Conservation (phyloP, 2,797 vertebrate species). For the Luscinia megarhynchos region DNA sequence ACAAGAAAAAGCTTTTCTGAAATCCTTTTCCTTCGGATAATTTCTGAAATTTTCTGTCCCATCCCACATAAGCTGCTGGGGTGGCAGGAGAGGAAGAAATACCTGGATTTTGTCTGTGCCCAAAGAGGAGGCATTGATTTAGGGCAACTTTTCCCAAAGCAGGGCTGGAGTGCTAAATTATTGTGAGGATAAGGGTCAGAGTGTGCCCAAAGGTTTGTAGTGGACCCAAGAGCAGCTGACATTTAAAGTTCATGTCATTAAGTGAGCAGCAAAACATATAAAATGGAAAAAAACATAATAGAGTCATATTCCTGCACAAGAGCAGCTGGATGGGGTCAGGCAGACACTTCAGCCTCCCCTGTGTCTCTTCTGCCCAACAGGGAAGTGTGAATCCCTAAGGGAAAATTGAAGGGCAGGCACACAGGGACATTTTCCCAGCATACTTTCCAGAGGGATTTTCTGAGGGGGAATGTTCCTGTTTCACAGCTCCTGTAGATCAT, state of each 20-base stretch:
- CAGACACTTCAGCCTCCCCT: neutral
- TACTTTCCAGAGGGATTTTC: neutral
- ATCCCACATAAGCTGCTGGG: neutral
- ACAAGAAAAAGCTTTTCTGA: neutral
- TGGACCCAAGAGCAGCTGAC: neutral
- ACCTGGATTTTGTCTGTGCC: neutral
- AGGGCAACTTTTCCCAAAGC: neutral
- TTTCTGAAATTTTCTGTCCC: neutral
- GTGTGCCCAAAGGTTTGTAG: neutral
- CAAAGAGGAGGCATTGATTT: neutral
- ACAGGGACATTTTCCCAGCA: neutral
- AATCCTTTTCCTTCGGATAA: neutral
- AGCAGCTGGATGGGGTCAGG: neutral
- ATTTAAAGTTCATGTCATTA: slow-evolving; percentile 2
- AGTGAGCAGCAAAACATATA: neutral
- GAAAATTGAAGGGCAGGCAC: neutral
- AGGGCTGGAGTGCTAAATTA: neutral
- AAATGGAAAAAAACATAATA: neutral
- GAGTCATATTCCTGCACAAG: neutral
- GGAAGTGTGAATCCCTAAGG: neutral
- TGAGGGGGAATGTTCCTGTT: fast-evolving
- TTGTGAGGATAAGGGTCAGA: neutral
- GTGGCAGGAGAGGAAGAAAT: neutral
- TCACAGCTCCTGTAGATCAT: neutral
- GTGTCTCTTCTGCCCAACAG: neutral